Evolutionary conservation across 2,888 invertebrate species (phyloP), one percentile per base, ranked within the genome.

Genomic region (Drosophila nigricruria): DNA sequence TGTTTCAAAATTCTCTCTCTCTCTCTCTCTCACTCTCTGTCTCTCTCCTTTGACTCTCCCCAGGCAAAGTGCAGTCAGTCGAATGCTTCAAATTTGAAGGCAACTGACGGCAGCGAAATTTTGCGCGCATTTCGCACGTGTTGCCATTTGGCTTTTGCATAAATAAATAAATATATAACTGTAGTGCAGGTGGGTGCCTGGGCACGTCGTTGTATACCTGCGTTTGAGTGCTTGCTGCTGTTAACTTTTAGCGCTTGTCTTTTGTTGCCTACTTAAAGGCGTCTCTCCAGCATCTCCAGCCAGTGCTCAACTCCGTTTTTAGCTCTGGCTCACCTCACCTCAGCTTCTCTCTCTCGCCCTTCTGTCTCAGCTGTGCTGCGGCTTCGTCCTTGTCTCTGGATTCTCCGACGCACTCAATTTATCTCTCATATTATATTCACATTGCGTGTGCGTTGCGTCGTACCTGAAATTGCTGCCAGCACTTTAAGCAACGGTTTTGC

Each of bases 391-490:
- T 63, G 50, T 53, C 54, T 59, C 57, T 62, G 57, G 64, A 53
- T n/a, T 20, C 56, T 64, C 56, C 68, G 80, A 80, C 80, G 75
- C 80, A 76, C 73, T 83, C 75, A 77, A 79, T 77, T 75, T 84
- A 77, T 70, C 63, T 70, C 71, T 81, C 68, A 81, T 87, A 81
- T 83, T 75, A 81, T 78, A 82, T 82, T 81, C 86, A 78, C 81
- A 79, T 73, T 76, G 83, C 86, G 82, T 78, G 78, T 63, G 65
- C 59, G 65, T 57, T 70, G 69, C 56, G 69, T 59, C 60, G 62
- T 57, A 70, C 67, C 63, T 70, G 50, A 75, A 81, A 81, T 78
- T 80, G 78, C 78, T 78, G 76, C 67, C 67, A 78, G 76, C 73
- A 71, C 78, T 70, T 70, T 60, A 65, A 80, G 73, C 53, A 53